Base-by-base conservation (phyloP, 2,888 invertebrate species). In the Melipona beecheii region DNA sequence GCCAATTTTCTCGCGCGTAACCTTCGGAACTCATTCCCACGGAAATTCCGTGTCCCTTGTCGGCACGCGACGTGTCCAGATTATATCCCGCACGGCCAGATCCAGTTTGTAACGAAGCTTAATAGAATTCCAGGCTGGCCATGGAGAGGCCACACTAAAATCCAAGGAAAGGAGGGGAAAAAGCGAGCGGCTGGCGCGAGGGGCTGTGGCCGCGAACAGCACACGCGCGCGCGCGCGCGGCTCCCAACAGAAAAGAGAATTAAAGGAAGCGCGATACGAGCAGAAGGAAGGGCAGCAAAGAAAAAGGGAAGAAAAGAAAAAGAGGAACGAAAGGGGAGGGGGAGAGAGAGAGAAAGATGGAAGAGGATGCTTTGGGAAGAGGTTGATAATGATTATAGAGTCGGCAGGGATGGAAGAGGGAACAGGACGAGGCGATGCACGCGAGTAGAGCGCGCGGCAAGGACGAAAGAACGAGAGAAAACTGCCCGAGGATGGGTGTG, bases 341-440 rank as follows among this genome's bases (percentile, higher is more conserved):
- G 58, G 81, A 68, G 65, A 54, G 65, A 75, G 50, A 62, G 74
- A 70, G 71, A 65, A 62, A 50, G 52, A 50, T 66, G 81, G 60
- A 64, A 74, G 78, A 75, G 72, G 74, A 83, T 75, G 86, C 69
- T 81, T 80, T 84, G 86, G 86, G 87, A 86, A 84, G 82, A 83
- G 90, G 89, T 89, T 86, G 90, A 91, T 91, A 92, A 91, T 91
- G 91, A 92, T 93, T 92, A 91, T 87, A 92, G 92, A 91, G 90
- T 90, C 86, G 90, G 83, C 83, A 43, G 71, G 71, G 81, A 73
- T 64, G 81, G 70, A 71, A 71, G 81, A 82, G 83, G 82, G 84
- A 83, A 83, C 64, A 73, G 68, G 78, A 71, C 78, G 78, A 66
- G 71, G 64, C 69, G 76, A 69, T 76, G 75, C 72, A 68, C 79